Base-by-base conservation (phyloP, 1,140 invertebrate genomes). In the Pseudomyrmex flavicornis region DNA sequence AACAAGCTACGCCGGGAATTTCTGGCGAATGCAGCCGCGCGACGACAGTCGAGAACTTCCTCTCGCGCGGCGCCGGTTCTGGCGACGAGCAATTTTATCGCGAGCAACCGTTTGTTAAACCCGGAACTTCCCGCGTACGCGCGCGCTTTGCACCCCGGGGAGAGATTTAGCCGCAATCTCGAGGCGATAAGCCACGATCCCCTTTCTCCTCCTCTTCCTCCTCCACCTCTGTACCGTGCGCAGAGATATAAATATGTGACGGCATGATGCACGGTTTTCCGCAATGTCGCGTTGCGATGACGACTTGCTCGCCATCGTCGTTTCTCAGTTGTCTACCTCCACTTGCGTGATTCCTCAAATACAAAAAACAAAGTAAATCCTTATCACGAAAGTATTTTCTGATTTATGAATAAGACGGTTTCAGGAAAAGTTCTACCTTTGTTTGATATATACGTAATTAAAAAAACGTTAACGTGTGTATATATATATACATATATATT, bases 151-250 rank as follows among this genome's bases (percentile, higher is more conserved):
- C 61, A 75, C 70, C 35, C 82, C 22, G 56, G 52, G 50, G 46
- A 20, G 76, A 80, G 82, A 88, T 85, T 88, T 80, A 84, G 46
- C 83, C 56, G 66, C 44, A 79, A 88, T 88, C 20, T 84, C 63
- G 58, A 44, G 46, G 44, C 73, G 79, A 85, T 86, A 86, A 87
- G 73, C 70, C 73, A 59, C 76, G 17, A 8, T n/a, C 8, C 44
- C 12, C 13, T 17, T 52, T 35, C n/a, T 46, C 17, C 44, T 52
- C 50, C 61, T 2, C 13, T 44, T 17, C 12, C 13, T 52, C 50
- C 26, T 3, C 7, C 12, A 15, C 7, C 61, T 58, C n/a, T 13
- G 17, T 20, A 12, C 17, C 22, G 17, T 35, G 35, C 35, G 54
- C 52, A 20, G 66, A 59, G 76, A 44, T 80, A 80, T 80, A 80